Conservation (phyloP, 2,113 vertebrate species). For the Narcine bancroftii region DNA sequence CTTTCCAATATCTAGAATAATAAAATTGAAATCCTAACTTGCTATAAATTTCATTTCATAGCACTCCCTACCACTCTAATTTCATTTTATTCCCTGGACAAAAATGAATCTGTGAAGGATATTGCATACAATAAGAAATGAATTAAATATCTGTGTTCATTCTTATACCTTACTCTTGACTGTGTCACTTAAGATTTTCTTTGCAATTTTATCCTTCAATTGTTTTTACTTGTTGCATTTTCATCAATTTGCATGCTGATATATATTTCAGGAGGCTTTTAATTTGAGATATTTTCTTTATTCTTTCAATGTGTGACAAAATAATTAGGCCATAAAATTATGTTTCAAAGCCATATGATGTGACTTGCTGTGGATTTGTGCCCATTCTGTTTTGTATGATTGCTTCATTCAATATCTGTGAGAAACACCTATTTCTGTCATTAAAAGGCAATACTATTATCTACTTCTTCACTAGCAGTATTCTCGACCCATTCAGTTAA, state of each 20-base stretch:
- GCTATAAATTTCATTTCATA: not conserved
- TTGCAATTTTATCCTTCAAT: not conserved
- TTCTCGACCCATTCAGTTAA: too few relatives aligned
- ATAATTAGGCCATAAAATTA: not conserved
- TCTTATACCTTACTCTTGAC: not conserved
- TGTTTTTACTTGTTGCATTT: not conserved
- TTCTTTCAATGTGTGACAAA: not conserved
- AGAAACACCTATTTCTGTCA: too few relatives aligned
- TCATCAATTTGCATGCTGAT: not conserved
- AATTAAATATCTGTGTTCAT: not conserved
- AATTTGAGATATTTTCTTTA: not conserved
- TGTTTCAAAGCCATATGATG: too few relatives aligned
- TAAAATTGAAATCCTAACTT: conserved; percentile 24
- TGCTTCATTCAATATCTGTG: too few relatives aligned
- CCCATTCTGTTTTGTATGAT: too few relatives aligned
- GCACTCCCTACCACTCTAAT: not conserved
- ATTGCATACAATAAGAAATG: not conserved
- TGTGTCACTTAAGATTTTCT: conserved; percentile 1
- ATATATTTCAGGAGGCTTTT: not conserved
- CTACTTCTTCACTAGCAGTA: too few relatives aligned
- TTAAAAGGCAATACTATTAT: too few relatives aligned
- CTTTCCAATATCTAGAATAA: conserved; percentile 20
- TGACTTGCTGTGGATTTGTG: too few relatives aligned
- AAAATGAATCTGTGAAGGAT: not conserved
- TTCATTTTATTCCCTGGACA: conserved; percentile 13